phyloP scores from a whole-genome alignment of 1,140 invertebrate species.

The Pseudachorutes palmiensis region DNA sequence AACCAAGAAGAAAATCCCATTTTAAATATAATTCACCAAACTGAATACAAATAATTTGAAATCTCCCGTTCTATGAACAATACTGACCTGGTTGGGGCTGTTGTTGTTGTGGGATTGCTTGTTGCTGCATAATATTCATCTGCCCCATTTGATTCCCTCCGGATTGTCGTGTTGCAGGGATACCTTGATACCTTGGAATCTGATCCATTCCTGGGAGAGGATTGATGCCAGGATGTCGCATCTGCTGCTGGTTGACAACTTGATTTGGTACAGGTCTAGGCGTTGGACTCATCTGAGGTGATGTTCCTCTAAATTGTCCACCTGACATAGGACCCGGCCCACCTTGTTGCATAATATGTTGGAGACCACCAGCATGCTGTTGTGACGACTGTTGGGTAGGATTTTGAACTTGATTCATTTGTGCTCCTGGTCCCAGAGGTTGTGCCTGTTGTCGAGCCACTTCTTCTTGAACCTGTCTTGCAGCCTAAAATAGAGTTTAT shows the following conservation, averaged over 20 bases:
- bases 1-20: neutral
- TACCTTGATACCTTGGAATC: slow-evolving; percentile 31
- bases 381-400: slow-evolving; percentile 18
- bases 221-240: slow-evolving; percentile 49
- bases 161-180: slow-evolving; percentile 25
- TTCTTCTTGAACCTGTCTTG: slow-evolving; percentile 37
- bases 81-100: no score
- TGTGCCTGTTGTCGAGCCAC: slow-evolving; percentile 36
- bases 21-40: neutral
- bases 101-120: slow-evolving; percentile 44
- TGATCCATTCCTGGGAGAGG: slow-evolving; percentile 35
- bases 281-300: slow-evolving; percentile 39
- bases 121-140: slow-evolving; percentile 56
- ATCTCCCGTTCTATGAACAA: no score
- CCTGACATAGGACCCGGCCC: slow-evolving; percentile 19
- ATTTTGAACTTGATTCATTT: slow-evolving; percentile 11
- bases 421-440: slow-evolving; percentile 21
- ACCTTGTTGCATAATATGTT: slow-evolving; percentile 24
- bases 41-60: neutral
- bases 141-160: slow-evolving; percentile 54
- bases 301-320: slow-evolving; percentile 17
- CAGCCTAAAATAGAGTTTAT: slow-evolving; percentile 22
- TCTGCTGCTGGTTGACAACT: slow-evolving; percentile 39
- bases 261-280: slow-evolving; percentile 41
- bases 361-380: slow-evolving; percentile 10